Evolutionary conservation across 2,888 invertebrate species (phyloP), one percentile per base, ranked within the genome.

Genomic region (Sepiola atlantica): DNA sequence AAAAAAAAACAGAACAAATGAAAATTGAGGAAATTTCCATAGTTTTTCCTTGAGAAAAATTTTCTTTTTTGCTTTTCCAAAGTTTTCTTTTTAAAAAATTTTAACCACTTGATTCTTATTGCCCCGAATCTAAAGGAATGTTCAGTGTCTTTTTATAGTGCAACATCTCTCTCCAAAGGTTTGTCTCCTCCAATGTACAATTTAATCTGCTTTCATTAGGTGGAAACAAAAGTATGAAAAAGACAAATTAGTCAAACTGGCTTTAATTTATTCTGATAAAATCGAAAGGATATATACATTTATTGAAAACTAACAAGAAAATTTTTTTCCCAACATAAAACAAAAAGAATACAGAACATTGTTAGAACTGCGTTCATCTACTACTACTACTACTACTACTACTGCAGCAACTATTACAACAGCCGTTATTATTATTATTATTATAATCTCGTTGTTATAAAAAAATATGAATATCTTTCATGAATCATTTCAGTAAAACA

Each of bases 231-330:
- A n/a, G 32, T 32, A 45, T 45, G 45, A n/a, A 77, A 77, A 77
- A 77, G 14, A n/a, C 12, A 77, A 1, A 77, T 77, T n/a, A 77
- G 77, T 32, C 77, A n/a, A 77, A 77, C 77, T 32, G n/a, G n/a
- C 77, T 77, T 77, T 32, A 77, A 32, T 18, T 77, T 77, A 77
- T 77, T 28, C 77, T 77, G 1, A 77, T 77, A 45, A 45, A 45
- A 45, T n/a, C 14, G 16, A 77, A 77, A 77, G 77, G 77, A 77
- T n/a, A n/a, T 77, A 77, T 77, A 77, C 77, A n/a, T n/a, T 77
- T 77, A 77, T 77, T 77, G n/a, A 77, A 77, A 77, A 77, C n/a
- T 77, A 77, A 77, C n/a, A 77, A 61, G 61, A 28, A 77, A 77
- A n/a, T 77, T 77, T 77, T 77, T 61, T 77, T 32, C 77, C 77